These are phyloP conservation scores for Ptychobarbus kaznakovi DNA, from an alignment of 2,797 vertebrate species.

Conservation along the genomic window DNA sequence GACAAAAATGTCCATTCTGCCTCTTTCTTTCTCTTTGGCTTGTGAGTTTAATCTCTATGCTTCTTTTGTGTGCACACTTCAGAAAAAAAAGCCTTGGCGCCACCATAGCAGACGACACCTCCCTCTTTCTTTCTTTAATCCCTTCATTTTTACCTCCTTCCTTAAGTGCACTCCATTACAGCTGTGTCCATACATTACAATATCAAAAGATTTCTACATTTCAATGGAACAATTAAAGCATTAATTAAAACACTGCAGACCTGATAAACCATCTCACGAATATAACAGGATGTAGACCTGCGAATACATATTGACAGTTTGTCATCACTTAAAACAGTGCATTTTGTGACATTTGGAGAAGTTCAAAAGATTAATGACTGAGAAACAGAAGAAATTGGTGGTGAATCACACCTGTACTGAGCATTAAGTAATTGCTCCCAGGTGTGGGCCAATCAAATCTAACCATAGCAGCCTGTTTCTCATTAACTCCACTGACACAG, in stretches of 20 bases:
- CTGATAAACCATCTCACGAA: background rate
- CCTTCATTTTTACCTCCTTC: background rate
- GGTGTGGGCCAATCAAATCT: conserved; percentile 43
- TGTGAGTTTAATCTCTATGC: background rate
- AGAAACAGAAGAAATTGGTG: background rate
- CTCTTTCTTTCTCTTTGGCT: conserved; percentile 2
- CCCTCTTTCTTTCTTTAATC: background rate
- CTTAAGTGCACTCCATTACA: too few relatives aligned
- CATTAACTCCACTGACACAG: conserved; percentile 38
- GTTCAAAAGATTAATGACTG: background rate
- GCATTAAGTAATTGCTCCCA: conserved; percentile 39
- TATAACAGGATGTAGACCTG: background rate
- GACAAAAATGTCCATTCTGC: background rate
- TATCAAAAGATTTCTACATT: background rate
- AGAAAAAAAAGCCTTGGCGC: background rate
- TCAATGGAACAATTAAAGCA: background rate
- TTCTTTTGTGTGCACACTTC: conserved; percentile 18
- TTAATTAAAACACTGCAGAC: background rate
- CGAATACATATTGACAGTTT: background rate
- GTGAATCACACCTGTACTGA: conserved; percentile 26
- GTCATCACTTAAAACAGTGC: background rate
- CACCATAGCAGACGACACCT: background rate
- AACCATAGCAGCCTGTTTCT: conserved; percentile 37
- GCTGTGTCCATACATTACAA: conserved; percentile 1
- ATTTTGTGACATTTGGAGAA: background rate